phyloP scores from a whole-genome alignment of 2,888 invertebrate genomes.

The Drosophila imparisetae region DNA sequence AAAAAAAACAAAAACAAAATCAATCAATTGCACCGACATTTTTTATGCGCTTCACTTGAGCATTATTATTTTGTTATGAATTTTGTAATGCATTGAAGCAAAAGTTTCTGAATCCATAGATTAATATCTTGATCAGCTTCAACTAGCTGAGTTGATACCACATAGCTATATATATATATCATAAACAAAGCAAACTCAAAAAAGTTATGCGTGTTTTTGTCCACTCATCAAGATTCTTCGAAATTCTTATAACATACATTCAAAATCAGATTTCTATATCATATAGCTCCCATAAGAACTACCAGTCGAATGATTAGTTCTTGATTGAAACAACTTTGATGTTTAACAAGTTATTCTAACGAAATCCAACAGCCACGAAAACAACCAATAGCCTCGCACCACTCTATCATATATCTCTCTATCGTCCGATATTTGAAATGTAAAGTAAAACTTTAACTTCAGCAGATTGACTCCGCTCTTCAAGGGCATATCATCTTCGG shows the following conservation, averaged over 20 bases:
- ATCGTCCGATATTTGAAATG: background rate
- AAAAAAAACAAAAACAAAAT: constrained; percentile 12
- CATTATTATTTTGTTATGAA: background rate
- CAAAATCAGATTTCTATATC: background rate
- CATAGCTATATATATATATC: background rate
- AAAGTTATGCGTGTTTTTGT: background rate
- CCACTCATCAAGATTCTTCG: too few species aligned
- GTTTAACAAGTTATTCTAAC: background rate
- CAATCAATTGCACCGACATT: constrained; percentile 35
- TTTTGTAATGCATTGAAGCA: background rate
- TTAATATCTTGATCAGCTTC: background rate
- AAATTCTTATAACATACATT: background rate
- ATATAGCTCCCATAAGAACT: background rate
- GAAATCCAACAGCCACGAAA: background rate
- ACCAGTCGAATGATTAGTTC: background rate
- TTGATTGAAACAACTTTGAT: background rate
- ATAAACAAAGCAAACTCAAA: background rate
- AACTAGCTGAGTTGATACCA: background rate
- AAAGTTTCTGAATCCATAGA: background rate
- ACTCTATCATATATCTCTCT: background rate
- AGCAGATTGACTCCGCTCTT: background rate
- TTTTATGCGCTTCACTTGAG: background rate
- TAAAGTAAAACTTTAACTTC: background rate
- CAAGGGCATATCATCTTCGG: background rate
- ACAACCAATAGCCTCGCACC: background rate